phyloP scores from a whole-genome alignment of 2,113 vertebrate genomes.

The Centropus bengalensis region DNA sequence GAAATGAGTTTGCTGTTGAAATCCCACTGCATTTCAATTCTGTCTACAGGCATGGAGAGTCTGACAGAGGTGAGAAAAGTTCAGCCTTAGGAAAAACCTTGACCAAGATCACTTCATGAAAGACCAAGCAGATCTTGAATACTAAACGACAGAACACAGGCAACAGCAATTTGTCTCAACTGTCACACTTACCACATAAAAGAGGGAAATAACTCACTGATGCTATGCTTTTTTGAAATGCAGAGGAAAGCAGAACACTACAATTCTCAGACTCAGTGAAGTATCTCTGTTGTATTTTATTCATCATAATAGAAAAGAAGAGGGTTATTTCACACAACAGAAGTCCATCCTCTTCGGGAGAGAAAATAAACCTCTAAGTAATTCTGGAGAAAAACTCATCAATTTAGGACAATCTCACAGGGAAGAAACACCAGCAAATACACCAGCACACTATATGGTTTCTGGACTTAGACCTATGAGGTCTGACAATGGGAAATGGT shows the following conservation, averaged over 20 bases:
- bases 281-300: not conserved
- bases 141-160: not conserved
- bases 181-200: not conserved
- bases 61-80: not conserved
- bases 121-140: not conserved
- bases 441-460: not conserved
- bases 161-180: not conserved
- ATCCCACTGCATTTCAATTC: not conserved
- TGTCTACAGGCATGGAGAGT: not conserved
- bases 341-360: not conserved
- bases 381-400: not conserved
- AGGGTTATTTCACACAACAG: not conserved
- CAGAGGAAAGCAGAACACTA: conserved; percentile 3
- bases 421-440: not conserved
- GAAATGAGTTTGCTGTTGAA: not conserved
- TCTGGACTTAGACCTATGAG: not conserved
- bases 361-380: not conserved
- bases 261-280: not conserved
- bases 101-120: not conserved
- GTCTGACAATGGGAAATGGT: not conserved
- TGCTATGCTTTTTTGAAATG: not conserved
- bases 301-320: not conserved
- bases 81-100: not conserved
- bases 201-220: not conserved
- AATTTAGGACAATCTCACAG: not conserved